These are phyloP conservation scores for Lerema accius DNA, from an alignment of 1,140 invertebrate genomes.

Conservation along the genomic window DNA sequence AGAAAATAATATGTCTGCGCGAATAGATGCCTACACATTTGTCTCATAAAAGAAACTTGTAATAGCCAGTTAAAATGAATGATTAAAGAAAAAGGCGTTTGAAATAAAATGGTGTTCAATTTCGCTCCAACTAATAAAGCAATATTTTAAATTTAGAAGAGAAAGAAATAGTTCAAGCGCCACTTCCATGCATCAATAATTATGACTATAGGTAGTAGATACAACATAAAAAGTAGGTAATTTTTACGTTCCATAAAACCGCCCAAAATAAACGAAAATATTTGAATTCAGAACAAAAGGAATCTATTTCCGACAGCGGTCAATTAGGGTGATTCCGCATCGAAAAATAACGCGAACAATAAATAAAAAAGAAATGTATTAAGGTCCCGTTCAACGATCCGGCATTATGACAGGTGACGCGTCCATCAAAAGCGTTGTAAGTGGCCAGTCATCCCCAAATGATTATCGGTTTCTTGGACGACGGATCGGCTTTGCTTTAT, in stretches of 20 bases:
- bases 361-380: constrained; percentile 59
- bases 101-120: too few species aligned
- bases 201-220: too few species aligned
- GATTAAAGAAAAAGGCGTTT: too few species aligned
- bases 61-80: too few species aligned
- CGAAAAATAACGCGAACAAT: constrained; percentile 56
- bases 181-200: too few species aligned
- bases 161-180: too few species aligned
- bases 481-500: constrained; percentile 54
- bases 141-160: too few species aligned
- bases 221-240: too few species aligned
- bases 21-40: too few species aligned
- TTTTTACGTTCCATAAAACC: constrained; percentile 1
- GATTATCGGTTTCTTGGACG: constrained; percentile 59
- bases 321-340: constrained; percentile 56
- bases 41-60: too few species aligned
- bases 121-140: too few species aligned
- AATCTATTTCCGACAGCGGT: constrained; percentile 41
- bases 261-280: constrained; percentile 5
- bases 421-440: constrained; percentile 54
- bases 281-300: constrained; percentile 34
- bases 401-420: constrained; percentile 65
- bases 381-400: constrained; percentile 56
- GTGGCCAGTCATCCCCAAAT: constrained; percentile 67
- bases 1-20: too few species aligned